phyloP scores from a whole-genome alignment of 2,888 invertebrate species.

The Ophion slaviceki region DNA sequence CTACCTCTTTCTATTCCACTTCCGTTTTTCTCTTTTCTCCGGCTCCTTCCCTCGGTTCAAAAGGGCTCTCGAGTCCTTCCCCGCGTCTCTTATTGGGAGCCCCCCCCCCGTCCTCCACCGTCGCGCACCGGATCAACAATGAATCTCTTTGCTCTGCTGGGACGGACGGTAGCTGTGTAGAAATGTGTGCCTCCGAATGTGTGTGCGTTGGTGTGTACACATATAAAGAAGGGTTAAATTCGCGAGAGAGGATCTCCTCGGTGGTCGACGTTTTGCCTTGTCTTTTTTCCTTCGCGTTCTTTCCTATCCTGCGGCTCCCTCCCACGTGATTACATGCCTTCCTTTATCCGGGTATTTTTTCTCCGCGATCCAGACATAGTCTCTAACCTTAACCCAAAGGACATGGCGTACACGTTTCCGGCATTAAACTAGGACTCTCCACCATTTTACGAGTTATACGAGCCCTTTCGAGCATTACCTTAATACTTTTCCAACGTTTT shows the following conservation, averaged over 20 bases:
- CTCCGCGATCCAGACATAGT: slow-evolving; percentile 6
- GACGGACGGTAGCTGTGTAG: slow-evolving; percentile 4
- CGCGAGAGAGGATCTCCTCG: slow-evolving; percentile 50
- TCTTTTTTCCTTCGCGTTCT: slow-evolving; percentile 34
- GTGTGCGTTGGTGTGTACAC: not conserved
- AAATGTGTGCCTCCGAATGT: not conserved
- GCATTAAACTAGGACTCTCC: slow-evolving; percentile 11
- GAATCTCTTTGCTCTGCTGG: slow-evolving; percentile 50
- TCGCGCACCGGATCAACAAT: slow-evolving; percentile 58
- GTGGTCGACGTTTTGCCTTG: slow-evolving; percentile 55
- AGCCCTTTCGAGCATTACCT: not conserved
- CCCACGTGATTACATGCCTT: slow-evolving; percentile 40
- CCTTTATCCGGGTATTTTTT: slow-evolving; percentile 22
- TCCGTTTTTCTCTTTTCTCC: slow-evolving; percentile 45
- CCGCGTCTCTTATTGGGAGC: slow-evolving; percentile 39
- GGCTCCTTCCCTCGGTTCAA: slow-evolving; percentile 45
- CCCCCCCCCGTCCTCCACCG: slow-evolving; percentile 22
- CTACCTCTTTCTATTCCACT: slow-evolving; percentile 16
- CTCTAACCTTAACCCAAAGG: slow-evolving; percentile 48
- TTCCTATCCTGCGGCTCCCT: slow-evolving; percentile 24
- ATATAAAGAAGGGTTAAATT: slow-evolving; percentile 52
- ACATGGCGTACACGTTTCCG: slow-evolving; percentile 15
- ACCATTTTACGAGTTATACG: not conserved
- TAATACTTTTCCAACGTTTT: not conserved
- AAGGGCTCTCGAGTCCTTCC: slow-evolving; percentile 48